A percentile compares a stretch with the other conserved stretches of the same genome.
These are phyloP conservation scores for Clepsis dumicolana DNA, from an alignment of 2,888 invertebrate species.

Conservation along the genomic window DNA sequence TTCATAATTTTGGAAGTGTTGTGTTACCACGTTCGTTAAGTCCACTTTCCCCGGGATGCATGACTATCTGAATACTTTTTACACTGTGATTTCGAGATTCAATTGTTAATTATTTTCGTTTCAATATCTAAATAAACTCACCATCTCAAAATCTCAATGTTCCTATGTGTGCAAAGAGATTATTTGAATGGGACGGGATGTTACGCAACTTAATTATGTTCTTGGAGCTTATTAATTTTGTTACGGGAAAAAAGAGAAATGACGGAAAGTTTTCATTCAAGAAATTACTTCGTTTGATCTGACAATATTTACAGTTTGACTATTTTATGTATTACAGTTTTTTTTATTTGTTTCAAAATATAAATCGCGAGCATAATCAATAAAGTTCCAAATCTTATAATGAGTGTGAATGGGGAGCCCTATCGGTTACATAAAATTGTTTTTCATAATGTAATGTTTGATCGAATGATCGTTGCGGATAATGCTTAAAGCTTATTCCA, in stretches of 20 bases:
- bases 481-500: neutral
- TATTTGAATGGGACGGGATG: slow-evolving; percentile 30
- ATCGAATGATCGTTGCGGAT: neutral
- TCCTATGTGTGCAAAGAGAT: slow-evolving; percentile 16
- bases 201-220: slow-evolving; percentile 24
- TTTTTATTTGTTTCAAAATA: neutral
- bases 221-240: slow-evolving; percentile 27
- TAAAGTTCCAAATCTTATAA: neutral
- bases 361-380: neutral
- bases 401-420: slow-evolving; percentile 45
- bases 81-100: slow-evolving; percentile 14
- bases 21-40: neutral
- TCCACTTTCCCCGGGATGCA: neutral
- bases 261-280: slow-evolving; percentile 24
- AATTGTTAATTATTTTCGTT: neutral
- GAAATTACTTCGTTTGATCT: slow-evolving; percentile 4
- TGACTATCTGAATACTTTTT: neutral
- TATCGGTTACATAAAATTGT: neutral
- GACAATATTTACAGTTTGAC: slow-evolving; percentile 55
- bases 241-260: slow-evolving; percentile 36
- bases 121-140: neutral
- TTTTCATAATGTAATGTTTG: neutral
- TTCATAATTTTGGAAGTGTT: neutral
- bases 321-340: slow-evolving; percentile 56
- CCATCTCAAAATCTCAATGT: slow-evolving; percentile 16